These are phyloP conservation scores for Cassiopea andromeda DNA, from an alignment of 30 jellyfish, hydroid and myxozoan genomes.

Conservation along the genomic window DNA sequence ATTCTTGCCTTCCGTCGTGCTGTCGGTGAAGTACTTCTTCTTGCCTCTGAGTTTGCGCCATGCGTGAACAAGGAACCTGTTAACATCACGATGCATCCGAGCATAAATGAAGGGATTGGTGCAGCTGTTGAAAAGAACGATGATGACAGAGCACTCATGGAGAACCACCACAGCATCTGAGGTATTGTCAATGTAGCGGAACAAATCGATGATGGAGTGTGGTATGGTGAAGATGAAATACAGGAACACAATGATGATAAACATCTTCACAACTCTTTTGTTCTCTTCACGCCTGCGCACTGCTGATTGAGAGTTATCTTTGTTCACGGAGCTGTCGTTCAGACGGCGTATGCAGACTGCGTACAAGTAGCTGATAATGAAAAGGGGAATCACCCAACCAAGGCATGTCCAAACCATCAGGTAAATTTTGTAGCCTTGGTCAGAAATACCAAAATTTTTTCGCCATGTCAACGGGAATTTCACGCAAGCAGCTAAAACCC, in stretches of 20 bases:
- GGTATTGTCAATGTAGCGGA: constrained; percentile 68
- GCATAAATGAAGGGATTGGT: constrained; percentile 74
- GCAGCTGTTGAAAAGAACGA: constrained; percentile 75
- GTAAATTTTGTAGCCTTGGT: constrained; percentile 65
- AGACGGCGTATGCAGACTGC: constrained; percentile 50
- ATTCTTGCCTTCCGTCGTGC: constrained; percentile 49
- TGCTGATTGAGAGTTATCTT: constrained; percentile 63
- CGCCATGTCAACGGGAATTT: constrained; percentile 73
- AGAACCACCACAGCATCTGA: constrained; percentile 59
- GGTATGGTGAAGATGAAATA: constrained; percentile 69
- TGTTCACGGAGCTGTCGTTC: constrained; percentile 1
- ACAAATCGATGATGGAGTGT: constrained; percentile 72
- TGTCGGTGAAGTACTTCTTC: constrained; percentile 23
- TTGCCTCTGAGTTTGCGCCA: constrained; percentile 71
- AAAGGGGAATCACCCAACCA: constrained; percentile 69
- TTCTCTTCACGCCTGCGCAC: constrained; percentile 59
- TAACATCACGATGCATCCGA: constrained; percentile 72
- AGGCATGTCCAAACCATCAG: constrained; percentile 77
- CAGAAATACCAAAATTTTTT: constrained; percentile 61
- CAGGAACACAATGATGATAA: constrained; percentile 49
- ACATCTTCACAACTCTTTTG: constrained; percentile 61
- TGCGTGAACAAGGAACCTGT: constrained; percentile 29
- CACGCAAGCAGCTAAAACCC: constrained; percentile 71
- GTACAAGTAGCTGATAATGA: constrained; percentile 48
- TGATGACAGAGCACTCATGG: constrained; percentile 66